Percentiles rank a stretch among this genome's conserved stretches.
These are phyloP conservation scores for Astatoreochromis straeleni DNA, from an alignment of 2,113 vertebrate species.

Conservation along the genomic window DNA sequence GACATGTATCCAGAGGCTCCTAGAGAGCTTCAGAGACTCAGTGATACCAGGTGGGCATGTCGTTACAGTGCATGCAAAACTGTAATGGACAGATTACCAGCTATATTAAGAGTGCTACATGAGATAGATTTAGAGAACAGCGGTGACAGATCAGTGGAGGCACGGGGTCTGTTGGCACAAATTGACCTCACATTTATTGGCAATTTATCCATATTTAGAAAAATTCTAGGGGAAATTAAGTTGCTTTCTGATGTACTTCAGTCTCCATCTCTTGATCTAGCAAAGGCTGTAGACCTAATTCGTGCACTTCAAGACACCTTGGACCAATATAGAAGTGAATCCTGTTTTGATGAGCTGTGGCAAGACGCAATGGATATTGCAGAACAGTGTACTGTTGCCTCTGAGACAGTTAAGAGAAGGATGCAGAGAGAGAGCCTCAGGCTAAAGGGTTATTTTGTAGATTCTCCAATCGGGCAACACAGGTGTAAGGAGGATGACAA, in stretches of 20 bases:
- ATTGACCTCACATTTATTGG: not conserved
- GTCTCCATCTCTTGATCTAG: not conserved
- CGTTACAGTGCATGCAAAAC: not conserved
- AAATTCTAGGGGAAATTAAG: not conserved
- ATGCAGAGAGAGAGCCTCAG: fast-evolving
- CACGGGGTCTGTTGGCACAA: not conserved
- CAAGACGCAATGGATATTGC: not conserved
- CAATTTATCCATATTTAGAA: not conserved
- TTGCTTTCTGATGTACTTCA: not conserved
- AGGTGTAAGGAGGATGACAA: not conserved
- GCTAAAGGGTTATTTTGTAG: not conserved
- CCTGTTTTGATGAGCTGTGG: not conserved
- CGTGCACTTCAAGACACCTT: not conserved
- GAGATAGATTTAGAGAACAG: too few species aligned
- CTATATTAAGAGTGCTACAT: not conserved
- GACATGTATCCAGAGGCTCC: not conserved
- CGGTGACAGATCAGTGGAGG: not conserved
- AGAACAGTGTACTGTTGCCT: not conserved
- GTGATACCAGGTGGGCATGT: not conserved
- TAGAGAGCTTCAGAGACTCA: not conserved
- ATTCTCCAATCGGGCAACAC: fast-evolving
- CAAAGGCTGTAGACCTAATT: not conserved
- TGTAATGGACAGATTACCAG: not conserved
- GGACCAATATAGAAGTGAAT: not conserved
- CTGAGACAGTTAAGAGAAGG: not conserved